Conservation (phyloP, 1,140 invertebrate genomes). For the Drosophila subobscura region DNA sequence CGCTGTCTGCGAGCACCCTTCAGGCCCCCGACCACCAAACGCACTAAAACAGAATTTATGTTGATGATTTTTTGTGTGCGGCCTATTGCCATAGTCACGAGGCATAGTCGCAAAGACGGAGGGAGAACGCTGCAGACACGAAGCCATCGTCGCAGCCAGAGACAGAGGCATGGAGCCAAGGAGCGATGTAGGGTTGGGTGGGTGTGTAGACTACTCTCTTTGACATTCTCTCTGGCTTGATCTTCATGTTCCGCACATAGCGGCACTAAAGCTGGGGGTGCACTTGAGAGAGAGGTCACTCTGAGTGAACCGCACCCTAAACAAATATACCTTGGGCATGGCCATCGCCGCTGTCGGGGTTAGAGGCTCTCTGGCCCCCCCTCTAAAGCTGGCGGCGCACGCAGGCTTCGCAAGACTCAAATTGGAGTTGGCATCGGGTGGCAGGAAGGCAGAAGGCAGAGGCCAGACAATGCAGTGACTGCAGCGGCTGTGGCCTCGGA, state of each 20-base stretch:
- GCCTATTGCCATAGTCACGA: slow-evolving; percentile 37
- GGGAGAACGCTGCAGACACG: slow-evolving; percentile 1
- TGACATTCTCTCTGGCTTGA: no score
- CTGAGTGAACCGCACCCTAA: no score
- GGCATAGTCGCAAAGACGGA: background rate
- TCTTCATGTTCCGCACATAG: no score
- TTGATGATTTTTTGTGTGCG: slow-evolving; percentile 75
- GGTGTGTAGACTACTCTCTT: no score
- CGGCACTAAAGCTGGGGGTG: no score
- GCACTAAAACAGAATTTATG: slow-evolving; percentile 79
- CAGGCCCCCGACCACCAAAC: slow-evolving; percentile 19
- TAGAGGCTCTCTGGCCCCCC: background rate
- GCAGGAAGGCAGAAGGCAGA: background rate
- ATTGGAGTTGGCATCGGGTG: slow-evolving; percentile 44
- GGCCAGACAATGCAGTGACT: slow-evolving; percentile 52
- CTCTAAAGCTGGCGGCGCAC: slow-evolving; percentile 48
- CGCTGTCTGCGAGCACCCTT: no score
- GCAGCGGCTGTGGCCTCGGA: slow-evolving; percentile 14
- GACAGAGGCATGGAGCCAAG: no score
- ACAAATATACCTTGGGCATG: slow-evolving; percentile 14
- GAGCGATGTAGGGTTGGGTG: background rate
- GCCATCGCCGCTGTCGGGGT: slow-evolving; percentile 28
- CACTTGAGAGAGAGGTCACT: no score
- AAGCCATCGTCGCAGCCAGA: background rate
- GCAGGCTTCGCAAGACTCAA: slow-evolving; percentile 51